These are phyloP conservation scores for Oscheius sp. DNA, from an alignment of 1,140 invertebrate species.

Conservation along the genomic window DNA sequence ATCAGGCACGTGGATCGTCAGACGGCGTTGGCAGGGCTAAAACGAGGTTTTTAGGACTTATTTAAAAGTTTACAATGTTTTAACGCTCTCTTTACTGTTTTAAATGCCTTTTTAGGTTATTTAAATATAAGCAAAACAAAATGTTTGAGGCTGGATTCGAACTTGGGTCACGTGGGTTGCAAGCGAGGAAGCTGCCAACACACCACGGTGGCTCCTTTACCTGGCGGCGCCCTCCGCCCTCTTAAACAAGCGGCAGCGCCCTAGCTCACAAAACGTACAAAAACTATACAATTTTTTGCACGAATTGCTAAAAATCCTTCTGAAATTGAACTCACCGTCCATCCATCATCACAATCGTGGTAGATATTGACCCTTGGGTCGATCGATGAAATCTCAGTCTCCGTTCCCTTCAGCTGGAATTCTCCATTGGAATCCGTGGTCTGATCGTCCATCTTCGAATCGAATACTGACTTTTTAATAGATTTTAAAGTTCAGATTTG, in stretches of 20 bases:
- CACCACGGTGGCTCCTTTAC: no score
- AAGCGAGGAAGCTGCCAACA: no score
- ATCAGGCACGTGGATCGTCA: slow-evolving; percentile 51
- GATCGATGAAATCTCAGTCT: slow-evolving; percentile 52
- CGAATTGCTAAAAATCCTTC: not conserved
- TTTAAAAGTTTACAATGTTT: no score
- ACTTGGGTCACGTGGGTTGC: no score
- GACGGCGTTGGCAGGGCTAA: slow-evolving; percentile 47
- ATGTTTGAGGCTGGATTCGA: no score
- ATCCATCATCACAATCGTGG: slow-evolving; percentile 51
- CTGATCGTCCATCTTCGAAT: slow-evolving; percentile 52
- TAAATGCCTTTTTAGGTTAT: no score
- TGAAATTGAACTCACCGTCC: slow-evolving; percentile 21
- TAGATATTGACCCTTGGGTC: slow-evolving; percentile 56
- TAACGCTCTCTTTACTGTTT: no score
- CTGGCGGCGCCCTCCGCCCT: no score
- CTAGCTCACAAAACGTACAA: not conserved
- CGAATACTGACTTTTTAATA: slow-evolving; percentile 12
- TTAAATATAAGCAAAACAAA: no score
- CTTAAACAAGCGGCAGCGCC: not conserved
- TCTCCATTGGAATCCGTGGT: slow-evolving; percentile 47
- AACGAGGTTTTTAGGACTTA: slow-evolving; percentile 5
- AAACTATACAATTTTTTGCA: slow-evolving; percentile 4
- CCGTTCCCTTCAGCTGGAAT: slow-evolving; percentile 48
- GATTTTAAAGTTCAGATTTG: not conserved